phyloP scores from a whole-genome alignment of 37 sponge, comb jelly and placozoan species.

The Corticium candelabrum region DNA sequence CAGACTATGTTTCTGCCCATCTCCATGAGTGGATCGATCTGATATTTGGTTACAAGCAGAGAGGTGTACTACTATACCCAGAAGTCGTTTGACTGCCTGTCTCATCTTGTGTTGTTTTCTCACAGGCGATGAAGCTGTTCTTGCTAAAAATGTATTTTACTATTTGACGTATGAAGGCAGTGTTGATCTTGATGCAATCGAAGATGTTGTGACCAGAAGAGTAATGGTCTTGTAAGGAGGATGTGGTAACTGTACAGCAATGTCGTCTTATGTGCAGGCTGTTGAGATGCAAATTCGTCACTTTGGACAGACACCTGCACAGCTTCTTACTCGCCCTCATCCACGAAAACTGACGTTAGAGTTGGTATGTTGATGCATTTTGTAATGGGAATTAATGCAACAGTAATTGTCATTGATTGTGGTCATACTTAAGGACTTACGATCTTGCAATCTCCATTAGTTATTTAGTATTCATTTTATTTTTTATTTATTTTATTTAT shows the following conservation, averaged over 20 bases:
- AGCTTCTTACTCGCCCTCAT: constrained; percentile 71
- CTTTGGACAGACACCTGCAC: constrained; percentile 84
- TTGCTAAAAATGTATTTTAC: constrained; percentile 76
- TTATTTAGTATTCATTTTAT: no score
- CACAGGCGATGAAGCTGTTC: constrained; percentile 54
- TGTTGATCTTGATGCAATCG: constrained; percentile 45
- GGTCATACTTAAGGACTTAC: no score
- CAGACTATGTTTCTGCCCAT: constrained; percentile 74
- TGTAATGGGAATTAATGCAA: no score
- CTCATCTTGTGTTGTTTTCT: neutral
- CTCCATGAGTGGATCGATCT: constrained; percentile 88
- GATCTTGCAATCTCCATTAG: no score
- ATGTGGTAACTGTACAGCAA: neutral
- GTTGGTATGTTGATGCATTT: neutral
- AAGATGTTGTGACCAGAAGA: constrained; percentile 29
- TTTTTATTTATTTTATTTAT: no score
- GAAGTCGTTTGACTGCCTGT: neutral
- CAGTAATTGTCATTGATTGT: no score
- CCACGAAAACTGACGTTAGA: constrained; percentile 38
- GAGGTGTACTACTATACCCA: constrained; percentile 35
- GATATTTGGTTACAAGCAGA: constrained; percentile 87
- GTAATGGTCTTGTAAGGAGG: constrained; percentile 16
- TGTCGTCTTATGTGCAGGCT: constrained; percentile 26
- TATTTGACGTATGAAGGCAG: constrained; percentile 72
- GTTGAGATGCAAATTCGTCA: constrained; percentile 70